Percentiles rank a stretch among this genome's conserved stretches.
Evolutionary conservation across 2,113 vertebrate genomes (phyloP).

Genomic region (Spilogale gracilis): DNA sequence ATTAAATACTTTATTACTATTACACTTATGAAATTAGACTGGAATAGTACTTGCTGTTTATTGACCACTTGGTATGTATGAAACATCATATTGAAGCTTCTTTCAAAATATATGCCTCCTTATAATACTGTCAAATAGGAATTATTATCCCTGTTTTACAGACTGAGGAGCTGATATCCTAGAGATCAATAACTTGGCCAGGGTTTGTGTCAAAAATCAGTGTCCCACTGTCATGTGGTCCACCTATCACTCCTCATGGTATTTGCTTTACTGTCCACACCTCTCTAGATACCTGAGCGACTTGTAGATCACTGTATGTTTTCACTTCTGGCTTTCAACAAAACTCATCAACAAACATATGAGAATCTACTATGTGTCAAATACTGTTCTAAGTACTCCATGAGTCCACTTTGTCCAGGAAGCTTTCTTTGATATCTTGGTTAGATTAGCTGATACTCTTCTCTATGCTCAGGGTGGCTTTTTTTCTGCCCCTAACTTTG

Average conservation of each 20-base stretch:
- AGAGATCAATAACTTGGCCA: background rate
- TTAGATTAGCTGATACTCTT: background rate
- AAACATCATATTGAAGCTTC: background rate
- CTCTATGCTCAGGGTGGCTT: background rate
- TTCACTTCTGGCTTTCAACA: slow-evolving; percentile 15
- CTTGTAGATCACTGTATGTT: background rate
- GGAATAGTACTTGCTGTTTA: background rate
- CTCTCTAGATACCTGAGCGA: background rate
- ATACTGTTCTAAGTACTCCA: background rate
- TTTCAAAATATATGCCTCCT: background rate
- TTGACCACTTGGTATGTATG: background rate
- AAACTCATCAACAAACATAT: background rate
- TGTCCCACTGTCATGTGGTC: fast-evolving
- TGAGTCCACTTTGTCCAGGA: background rate
- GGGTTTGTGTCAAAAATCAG: background rate
- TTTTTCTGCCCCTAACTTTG: background rate
- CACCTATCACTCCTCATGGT: fast-evolving
- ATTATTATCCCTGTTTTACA: background rate
- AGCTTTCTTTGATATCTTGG: background rate
- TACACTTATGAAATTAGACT: background rate
- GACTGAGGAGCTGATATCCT: background rate
- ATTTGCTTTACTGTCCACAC: background rate
- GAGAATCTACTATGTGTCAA: fast-evolving
- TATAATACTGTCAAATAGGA: background rate
- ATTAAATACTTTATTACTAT: background rate